A percentile compares a stretch with the other conserved stretches of the same genome.
phyloP scores from a whole-genome alignment of 1,140 invertebrate species.

The Lasaia peninsularis region DNA sequence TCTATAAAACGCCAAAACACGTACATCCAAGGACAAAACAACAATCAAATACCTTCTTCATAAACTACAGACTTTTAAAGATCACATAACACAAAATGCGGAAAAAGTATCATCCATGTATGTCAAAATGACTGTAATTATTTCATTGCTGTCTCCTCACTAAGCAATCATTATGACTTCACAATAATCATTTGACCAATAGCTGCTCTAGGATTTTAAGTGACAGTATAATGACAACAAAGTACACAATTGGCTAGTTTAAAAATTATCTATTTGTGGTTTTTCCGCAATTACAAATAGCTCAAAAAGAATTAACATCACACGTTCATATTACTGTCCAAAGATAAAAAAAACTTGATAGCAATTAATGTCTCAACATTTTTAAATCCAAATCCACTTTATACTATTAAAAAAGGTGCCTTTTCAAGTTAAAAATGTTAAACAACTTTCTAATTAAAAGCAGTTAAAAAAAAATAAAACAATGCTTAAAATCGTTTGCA shows the following conservation, averaged over 20 bases:
- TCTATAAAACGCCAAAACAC: slow-evolving; percentile 9
- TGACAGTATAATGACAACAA: too few species aligned
- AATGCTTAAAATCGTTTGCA: too few species aligned
- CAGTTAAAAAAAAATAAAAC: too few species aligned
- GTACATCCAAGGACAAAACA: slow-evolving; percentile 11
- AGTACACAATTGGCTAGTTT: not conserved
- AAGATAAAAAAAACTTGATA: not conserved
- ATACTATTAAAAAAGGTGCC: too few species aligned
- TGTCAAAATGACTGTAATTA: too few species aligned
- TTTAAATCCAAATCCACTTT: not conserved
- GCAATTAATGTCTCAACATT: not conserved
- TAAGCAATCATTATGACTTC: too few species aligned
- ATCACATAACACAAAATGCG: not conserved
- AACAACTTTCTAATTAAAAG: too few species aligned
- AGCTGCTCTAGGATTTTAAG: too few species aligned
- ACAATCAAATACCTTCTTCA: slow-evolving; percentile 4
- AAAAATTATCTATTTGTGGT: not conserved
- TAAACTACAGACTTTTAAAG: not conserved
- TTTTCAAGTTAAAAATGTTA: too few species aligned
- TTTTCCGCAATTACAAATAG: not conserved
- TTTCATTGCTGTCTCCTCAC: too few species aligned
- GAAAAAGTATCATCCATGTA: not conserved
- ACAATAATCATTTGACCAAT: too few species aligned
- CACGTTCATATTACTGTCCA: slow-evolving; percentile 6
- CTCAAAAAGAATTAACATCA: slow-evolving; percentile 2